A percentile compares a stretch with the other conserved stretches of the same genome.
Evolutionary conservation across 2,113 vertebrate species (phyloP).

Genomic region (Egretta garzetta): DNA sequence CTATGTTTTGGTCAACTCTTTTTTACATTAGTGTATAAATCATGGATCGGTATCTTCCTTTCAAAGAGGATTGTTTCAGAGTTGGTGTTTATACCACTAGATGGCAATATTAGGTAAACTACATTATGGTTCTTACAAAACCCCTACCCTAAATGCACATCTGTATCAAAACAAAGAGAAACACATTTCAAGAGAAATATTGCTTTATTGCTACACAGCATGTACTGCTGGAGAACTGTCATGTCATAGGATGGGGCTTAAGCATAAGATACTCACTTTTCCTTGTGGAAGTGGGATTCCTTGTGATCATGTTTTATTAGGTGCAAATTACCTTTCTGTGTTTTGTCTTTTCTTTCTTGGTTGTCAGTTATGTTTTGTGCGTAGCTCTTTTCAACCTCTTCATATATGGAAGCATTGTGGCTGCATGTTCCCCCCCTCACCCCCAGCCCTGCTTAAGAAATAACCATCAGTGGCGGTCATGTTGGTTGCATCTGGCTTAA

Average conservation of each 20-base stretch:
- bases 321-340: background rate
- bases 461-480: background rate
- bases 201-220: background rate
- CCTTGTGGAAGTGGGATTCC: background rate
- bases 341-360: background rate
- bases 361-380: background rate
- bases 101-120: slow-evolving; percentile 57
- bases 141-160: background rate
- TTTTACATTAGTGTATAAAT: background rate
- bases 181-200: background rate
- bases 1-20: background rate
- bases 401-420: background rate
- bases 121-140: background rate
- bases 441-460: background rate
- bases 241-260: background rate
- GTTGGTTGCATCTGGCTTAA: background rate
- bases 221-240: background rate
- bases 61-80: background rate
- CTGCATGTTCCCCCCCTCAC: background rate
- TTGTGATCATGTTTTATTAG: background rate
- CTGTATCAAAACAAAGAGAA: background rate
- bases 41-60: background rate
- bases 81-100: background rate
- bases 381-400: background rate
- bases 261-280: background rate